Base-by-base conservation (phyloP, 2,888 invertebrate genomes). In the Leptura quadrifasciata region DNA sequence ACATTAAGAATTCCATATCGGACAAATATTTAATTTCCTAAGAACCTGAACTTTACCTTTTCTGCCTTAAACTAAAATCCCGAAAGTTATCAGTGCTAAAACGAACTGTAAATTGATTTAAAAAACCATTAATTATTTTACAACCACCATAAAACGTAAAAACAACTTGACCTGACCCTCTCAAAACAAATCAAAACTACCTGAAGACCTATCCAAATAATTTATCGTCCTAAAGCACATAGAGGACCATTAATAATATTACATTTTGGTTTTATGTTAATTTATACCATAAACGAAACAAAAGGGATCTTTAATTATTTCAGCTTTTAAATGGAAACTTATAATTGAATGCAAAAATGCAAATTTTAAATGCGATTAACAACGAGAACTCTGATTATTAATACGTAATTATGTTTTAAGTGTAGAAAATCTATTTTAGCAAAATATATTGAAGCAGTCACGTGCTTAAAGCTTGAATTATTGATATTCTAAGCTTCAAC, bases 181-280 rank as follows among this genome's bases (percentile, higher is more conserved):
- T 69, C 69, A 35, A 69, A 55, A 58, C 69, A 47, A 69, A 58
- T 69, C 69, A 20, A 39, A 20, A 39, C 69, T 69, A 69, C 69
- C 69, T 69, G 69, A 69, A 21, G 55, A 27, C 69, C 69, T 57
- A 57, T 39, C 17, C 58, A 69, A 68, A 69, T 69, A 69, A 69
- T 58, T 69, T 35, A 69, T 58, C 15, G 58, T 35, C 18, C n/a
- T 70, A 58, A 54, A 31, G 24, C 17, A 20, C 47, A 12, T 6
- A 1, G 17, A 20, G 24, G 39, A 31, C 39, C 39, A 58, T 39
- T 58, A 68, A 68, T 58, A 69, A 57, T 58, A 58, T 39, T 57
- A 39, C 57, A 69, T 58, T 69, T 69, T 20, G 39, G 27, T 58
- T 69, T 69, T 69, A 69, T 69, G 69, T 27, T 68, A 65, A 65